Percentiles rank a stretch among this genome's conserved stretches.
Evolutionary conservation across 2,888 invertebrate genomes (phyloP).

Genomic region (Loripinus fragilis): DNA sequence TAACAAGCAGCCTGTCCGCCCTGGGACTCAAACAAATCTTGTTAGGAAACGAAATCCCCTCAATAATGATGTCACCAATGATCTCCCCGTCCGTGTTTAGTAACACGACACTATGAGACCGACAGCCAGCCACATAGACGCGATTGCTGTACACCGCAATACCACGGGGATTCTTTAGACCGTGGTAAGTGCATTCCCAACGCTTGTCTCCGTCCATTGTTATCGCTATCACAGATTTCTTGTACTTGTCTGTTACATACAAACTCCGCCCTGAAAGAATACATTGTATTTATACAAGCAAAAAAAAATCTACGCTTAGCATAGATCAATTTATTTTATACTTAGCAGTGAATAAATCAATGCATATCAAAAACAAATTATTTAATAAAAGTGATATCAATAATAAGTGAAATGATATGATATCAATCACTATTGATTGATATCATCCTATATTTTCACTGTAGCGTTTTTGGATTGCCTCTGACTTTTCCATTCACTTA

Average conservation of each 20-base stretch:
- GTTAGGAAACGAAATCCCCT: conserved; percentile 64
- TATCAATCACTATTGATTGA: too few species aligned
- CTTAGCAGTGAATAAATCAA: too few species aligned
- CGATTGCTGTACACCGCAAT: conserved; percentile 57
- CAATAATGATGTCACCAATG: conserved; percentile 58
- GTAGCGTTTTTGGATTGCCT: too few species aligned
- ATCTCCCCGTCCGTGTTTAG: conserved; percentile 62
- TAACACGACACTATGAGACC: conserved; percentile 61
- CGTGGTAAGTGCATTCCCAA: conserved; percentile 62
- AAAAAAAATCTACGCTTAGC: too few species aligned
- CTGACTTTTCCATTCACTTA: too few species aligned
- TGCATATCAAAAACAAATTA: too few species aligned
- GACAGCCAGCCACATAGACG: conserved; percentile 62
- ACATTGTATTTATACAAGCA: too few species aligned
- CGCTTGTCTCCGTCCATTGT: conserved; percentile 62
- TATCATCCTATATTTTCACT: too few species aligned
- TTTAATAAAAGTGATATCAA: too few species aligned
- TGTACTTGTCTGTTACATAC: conserved; percentile 62
- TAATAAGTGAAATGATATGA: too few species aligned
- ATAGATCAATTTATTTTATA: too few species aligned
- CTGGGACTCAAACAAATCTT: conserved; percentile 61
- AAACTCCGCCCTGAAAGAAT: conserved; percentile 47
- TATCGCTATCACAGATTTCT: conserved; percentile 58
- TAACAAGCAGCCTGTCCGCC: conserved; percentile 60
- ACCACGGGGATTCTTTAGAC: conserved; percentile 62